Evolutionary conservation across 2,888 invertebrate genomes (phyloP).

Genomic region (Coenonympha glycerion): DNA sequence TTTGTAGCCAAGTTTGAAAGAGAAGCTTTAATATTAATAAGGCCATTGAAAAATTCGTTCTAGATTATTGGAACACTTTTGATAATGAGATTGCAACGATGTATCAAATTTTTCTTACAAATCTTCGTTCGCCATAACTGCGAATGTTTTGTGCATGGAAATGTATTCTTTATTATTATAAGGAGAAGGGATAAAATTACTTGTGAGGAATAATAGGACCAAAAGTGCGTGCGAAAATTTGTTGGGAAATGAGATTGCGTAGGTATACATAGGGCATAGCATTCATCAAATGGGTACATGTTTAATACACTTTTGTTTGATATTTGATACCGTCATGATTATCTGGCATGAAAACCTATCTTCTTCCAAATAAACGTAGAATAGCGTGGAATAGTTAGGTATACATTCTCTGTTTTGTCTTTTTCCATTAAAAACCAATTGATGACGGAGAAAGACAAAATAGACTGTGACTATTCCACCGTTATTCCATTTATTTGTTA

Average conservation of each 20-base stretch:
- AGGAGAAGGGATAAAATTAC: background rate
- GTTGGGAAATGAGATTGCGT: constrained; percentile 52
- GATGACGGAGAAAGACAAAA: too few relatives aligned
- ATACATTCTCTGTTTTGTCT: too few relatives aligned
- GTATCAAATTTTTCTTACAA: constrained; percentile 1
- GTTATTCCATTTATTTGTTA: too few relatives aligned
- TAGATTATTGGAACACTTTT: background rate
- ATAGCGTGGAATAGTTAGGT: too few relatives aligned
- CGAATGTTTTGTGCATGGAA: background rate
- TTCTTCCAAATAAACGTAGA: too few relatives aligned
- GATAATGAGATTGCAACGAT: background rate
- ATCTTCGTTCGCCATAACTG: background rate
- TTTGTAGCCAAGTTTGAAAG: background rate
- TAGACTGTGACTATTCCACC: too few relatives aligned
- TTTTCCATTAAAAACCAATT: too few relatives aligned
- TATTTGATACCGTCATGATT: too few relatives aligned
- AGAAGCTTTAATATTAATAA: background rate
- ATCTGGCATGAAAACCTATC: too few relatives aligned
- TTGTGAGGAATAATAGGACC: constrained; percentile 30
- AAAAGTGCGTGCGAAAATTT: constrained; percentile 57
- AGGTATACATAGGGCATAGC: too few relatives aligned
- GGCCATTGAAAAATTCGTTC: background rate
- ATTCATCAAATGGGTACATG: too few relatives aligned
- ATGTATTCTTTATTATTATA: background rate
- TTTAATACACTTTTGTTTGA: background rate